A percentile compares a stretch with the other conserved stretches of the same genome.
phyloP scores from a whole-genome alignment of 2,113 vertebrate species.

The Psammodynastes pulverulentus region DNA sequence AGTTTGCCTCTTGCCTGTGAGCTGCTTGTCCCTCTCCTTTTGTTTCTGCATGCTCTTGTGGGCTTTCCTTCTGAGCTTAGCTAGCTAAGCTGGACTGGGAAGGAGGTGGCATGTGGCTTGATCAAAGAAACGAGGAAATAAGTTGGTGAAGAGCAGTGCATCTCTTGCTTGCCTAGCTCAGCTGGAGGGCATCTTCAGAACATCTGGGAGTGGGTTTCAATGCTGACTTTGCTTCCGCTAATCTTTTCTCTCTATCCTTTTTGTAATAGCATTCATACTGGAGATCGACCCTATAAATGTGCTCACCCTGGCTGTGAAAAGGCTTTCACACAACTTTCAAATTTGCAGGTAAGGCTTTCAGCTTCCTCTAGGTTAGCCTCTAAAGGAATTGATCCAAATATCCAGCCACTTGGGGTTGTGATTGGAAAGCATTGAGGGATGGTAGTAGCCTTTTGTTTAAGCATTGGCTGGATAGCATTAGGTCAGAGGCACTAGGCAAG shows the following conservation, averaged over 20 bases:
- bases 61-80: slow-evolving; percentile 22
- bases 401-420: not conserved
- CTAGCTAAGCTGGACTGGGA: slow-evolving; percentile 27
- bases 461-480: not conserved
- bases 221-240: slow-evolving; percentile 37
- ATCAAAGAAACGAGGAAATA: not conserved
- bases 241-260: slow-evolving; percentile 31
- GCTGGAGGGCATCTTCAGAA: slow-evolving; percentile 27
- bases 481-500: not conserved
- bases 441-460: not conserved
- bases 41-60: slow-evolving; percentile 17
- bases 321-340: slow-evolving; percentile 96
- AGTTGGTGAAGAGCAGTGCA: slow-evolving; percentile 36
- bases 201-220: slow-evolving; percentile 33
- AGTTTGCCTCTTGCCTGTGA: slow-evolving; percentile 14
- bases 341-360: slow-evolving; percentile 84
- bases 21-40: slow-evolving; percentile 34
- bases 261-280: slow-evolving; percentile 90
- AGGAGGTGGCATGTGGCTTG: slow-evolving; percentile 42
- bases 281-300: slow-evolving; percentile 95
- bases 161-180: slow-evolving; percentile 6
- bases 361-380: rapidly evolving
- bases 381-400: not conserved
- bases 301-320: slow-evolving; percentile 94
- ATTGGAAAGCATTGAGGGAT: not conserved